Evolutionary conservation across 2,113 vertebrate species (phyloP), one percentile per base, ranked within the genome.

Genomic region (Cyanoramphus novaezelandiae): DNA sequence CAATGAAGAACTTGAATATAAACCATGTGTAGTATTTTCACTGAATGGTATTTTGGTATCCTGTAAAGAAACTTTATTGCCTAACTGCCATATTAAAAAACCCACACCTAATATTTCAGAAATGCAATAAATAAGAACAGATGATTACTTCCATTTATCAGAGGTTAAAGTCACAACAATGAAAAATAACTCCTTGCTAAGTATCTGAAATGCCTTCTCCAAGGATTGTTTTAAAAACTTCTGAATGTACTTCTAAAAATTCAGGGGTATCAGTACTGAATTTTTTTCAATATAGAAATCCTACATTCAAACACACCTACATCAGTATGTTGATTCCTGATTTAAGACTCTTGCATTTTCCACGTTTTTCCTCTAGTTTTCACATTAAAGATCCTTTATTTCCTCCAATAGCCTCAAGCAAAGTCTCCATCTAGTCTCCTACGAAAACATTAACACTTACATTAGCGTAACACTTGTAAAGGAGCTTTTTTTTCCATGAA

Each of bases 61-160:
- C 95, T 97, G 94, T 98, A 97, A 97, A 96, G 97, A 89, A 98
- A 97, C 71, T 93, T 95, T 79, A 92, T 95, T 98, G 89, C 97
- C 96, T 81, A 97, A 97, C 90, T 74, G 93, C 47, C 93, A 94
- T 97, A 96, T 98, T 97, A 98, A 97, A 97, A 97, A 97, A 91
- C 90, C 83, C 88, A 93, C 91, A 92, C 85, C 97, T 95, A 97
- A 96, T 96, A 97, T 96, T 96, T 91, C 92, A 96, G 88, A 96
- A 95, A 92, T 86, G 91, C 25, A 92, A 86, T 94, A 95, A 95
- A 93, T 75, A 93, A 92, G 62, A 95, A 72, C 90, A 94, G 93
- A 96, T 96, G 92, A 96, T 94, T 96, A 91, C 90, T 93, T 89
- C 87, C 87, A 96, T 95, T 95, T 96, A 95, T 95, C 92, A 91